Percentiles rank a stretch among this genome's conserved stretches.
These are phyloP conservation scores for Lophius piscatorius DNA, from an alignment of 2,113 vertebrate species.

Conservation along the genomic window DNA sequence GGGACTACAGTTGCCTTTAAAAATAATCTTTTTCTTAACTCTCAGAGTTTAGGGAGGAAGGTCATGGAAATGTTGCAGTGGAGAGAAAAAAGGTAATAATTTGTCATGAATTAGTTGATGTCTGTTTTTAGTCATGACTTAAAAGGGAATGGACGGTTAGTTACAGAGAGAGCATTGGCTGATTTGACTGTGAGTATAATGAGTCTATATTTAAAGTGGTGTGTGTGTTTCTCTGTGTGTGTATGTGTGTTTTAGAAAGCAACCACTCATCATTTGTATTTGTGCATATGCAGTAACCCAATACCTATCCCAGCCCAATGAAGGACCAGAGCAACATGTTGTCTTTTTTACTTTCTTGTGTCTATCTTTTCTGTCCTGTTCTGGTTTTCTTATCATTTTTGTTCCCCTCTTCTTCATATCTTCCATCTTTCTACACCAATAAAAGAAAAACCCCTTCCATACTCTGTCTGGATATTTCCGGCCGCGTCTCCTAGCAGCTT, in stretches of 20 bases:
- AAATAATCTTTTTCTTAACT: constrained; percentile 24
- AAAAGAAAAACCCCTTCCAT: not conserved
- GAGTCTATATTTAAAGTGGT: constrained; percentile 55
- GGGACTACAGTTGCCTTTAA: constrained; percentile 3
- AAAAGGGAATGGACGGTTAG: constrained; percentile 2
- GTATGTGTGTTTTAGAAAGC: constrained; percentile 49
- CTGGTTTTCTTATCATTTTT: too few species aligned
- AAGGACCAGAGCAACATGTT: constrained; percentile 34
- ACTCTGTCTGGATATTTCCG: not conserved
- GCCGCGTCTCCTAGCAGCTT: not conserved
- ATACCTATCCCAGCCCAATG: constrained; percentile 41
- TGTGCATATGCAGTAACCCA: constrained; percentile 48
- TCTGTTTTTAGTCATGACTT: constrained; percentile 4
- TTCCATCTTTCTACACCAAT: too few species aligned
- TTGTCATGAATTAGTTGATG: constrained; percentile 14
- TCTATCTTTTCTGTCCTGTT: not conserved
- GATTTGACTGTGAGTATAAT: constrained; percentile 35
- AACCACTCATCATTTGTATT: constrained; percentile 66
- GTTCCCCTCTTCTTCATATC: not conserved
- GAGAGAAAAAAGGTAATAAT: constrained; percentile 10
- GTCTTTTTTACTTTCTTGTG: constrained; percentile 7
- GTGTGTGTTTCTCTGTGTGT: constrained; percentile 6
- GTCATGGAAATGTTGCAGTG: constrained; percentile 31
- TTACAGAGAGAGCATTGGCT: constrained; percentile 1
- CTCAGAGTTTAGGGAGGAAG: constrained; percentile 15